Conservation (phyloP, 2,888 invertebrate species). For the Yponomeuta plumbellus region DNA sequence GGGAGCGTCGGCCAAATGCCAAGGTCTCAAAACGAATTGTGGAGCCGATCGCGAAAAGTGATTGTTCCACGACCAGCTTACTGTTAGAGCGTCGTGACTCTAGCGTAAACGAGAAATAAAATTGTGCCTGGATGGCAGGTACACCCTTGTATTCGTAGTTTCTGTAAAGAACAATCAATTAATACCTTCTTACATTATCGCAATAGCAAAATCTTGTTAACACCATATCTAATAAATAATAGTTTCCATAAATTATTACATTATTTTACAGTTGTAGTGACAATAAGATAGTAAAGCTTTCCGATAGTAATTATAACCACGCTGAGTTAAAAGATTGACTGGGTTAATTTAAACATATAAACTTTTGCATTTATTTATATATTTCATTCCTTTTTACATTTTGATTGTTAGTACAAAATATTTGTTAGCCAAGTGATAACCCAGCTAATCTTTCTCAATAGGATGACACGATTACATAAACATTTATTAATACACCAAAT, state of each 20-base stretch:
- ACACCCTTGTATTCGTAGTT: neutral
- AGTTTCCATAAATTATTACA: slow-evolving; percentile 24
- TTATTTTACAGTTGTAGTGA: slow-evolving; percentile 59
- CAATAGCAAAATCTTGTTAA: slow-evolving; percentile 8
- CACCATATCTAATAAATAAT: neutral
- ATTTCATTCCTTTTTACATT: neutral
- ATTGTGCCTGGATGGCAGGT: slow-evolving; percentile 20
- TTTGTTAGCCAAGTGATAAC: slow-evolving; percentile 13
- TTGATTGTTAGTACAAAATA: slow-evolving; percentile 17
- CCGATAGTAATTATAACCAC: slow-evolving; percentile 19
- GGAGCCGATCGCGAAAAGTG: slow-evolving; percentile 16
- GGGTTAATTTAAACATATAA: slow-evolving; percentile 23
- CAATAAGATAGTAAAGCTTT: slow-evolving; percentile 55
- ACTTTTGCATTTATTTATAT: slow-evolving; percentile 25
- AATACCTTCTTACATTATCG: neutral
- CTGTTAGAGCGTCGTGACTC: slow-evolving; percentile 24
- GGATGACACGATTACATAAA: slow-evolving; percentile 28
- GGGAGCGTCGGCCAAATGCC: slow-evolving; percentile 22
- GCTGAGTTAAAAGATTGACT: slow-evolving; percentile 20
- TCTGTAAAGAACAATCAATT: slow-evolving; percentile 5
- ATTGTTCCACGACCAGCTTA: slow-evolving; percentile 13
- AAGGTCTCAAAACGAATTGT: slow-evolving; percentile 16
- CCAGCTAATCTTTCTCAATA: slow-evolving; percentile 28
- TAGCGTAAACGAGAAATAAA: slow-evolving; percentile 6
- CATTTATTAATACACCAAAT: slow-evolving; percentile 52